Percentiles rank a stretch among this genome's conserved stretches.
Conservation (phyloP, 2,113 vertebrate genomes). For the Lampris megalopsis region DNA sequence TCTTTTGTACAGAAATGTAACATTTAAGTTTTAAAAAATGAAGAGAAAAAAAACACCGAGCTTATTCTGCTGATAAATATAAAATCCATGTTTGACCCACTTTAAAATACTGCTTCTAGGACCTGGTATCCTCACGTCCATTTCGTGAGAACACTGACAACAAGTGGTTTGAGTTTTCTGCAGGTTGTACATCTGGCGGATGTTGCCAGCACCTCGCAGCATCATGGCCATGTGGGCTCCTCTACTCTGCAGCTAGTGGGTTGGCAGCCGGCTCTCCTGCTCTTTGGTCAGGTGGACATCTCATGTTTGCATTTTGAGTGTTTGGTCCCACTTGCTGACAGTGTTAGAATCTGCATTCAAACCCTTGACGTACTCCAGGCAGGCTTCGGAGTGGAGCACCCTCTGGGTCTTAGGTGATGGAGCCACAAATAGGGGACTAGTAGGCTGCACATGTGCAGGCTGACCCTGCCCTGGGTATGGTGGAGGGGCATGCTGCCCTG, state of each 20-base stretch:
- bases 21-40: slow-evolving; percentile 50
- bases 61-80: slow-evolving; percentile 78
- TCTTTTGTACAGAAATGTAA: slow-evolving; percentile 62
- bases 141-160: slow-evolving; percentile 58
- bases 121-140: slow-evolving; percentile 51
- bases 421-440: slow-evolving; percentile 94
- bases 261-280: slow-evolving; percentile 94
- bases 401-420: slow-evolving; percentile 97
- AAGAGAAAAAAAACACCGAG: slow-evolving; percentile 48
- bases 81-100: slow-evolving; percentile 73
- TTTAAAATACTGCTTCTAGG: slow-evolving; percentile 82
- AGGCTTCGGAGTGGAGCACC: slow-evolving; percentile 97
- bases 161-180: slow-evolving; percentile 72
- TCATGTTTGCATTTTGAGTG: slow-evolving; percentile 91
- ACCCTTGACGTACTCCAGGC: slow-evolving; percentile 97
- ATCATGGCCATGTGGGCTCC: slow-evolving; percentile 98
- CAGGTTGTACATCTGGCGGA: slow-evolving; percentile 93
- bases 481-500: slow-evolving; percentile 93
- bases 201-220: slow-evolving; percentile 96
- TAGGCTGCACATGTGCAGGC: slow-evolving; percentile 90
- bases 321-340: slow-evolving; percentile 98
- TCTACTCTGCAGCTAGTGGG: slow-evolving; percentile 98
- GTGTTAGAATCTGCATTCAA: slow-evolving; percentile 92
- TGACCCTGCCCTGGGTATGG: slow-evolving; percentile 93
- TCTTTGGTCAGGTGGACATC: slow-evolving; percentile 94